phyloP scores from a whole-genome alignment of 2,888 invertebrate genomes.

The Isoperla grammatica region DNA sequence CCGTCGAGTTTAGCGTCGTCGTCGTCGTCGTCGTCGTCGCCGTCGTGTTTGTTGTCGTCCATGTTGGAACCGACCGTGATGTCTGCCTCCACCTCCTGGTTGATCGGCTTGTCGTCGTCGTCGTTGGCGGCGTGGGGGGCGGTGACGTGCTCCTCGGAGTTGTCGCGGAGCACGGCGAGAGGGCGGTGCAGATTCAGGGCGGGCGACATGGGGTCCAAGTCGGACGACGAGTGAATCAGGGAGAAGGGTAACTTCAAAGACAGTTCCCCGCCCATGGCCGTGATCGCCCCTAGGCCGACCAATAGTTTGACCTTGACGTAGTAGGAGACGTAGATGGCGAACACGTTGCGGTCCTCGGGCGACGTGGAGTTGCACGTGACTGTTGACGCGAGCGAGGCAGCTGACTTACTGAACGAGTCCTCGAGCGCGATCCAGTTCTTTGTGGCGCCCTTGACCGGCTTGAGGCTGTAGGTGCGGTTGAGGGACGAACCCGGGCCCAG shows the following conservation, averaged over 20 bases:
- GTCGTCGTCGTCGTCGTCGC: slow-evolving; percentile 19
- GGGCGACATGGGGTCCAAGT: slow-evolving; percentile 35
- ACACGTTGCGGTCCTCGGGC: slow-evolving; percentile 75
- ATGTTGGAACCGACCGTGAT: slow-evolving; percentile 2
- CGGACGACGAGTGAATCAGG: slow-evolving; percentile 65
- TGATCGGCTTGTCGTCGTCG: neutral
- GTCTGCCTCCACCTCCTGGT: slow-evolving; percentile 7
- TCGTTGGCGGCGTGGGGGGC: neutral
- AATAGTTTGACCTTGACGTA: slow-evolving; percentile 81
- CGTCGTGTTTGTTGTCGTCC: neutral
- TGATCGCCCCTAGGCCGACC: slow-evolving; percentile 47
- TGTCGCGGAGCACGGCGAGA: neutral
- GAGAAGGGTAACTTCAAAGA: slow-evolving; percentile 76
- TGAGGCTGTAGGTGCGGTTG: slow-evolving; percentile 58
- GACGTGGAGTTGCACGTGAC: slow-evolving; percentile 47
- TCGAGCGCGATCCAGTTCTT: slow-evolving; percentile 91
- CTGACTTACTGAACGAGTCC: slow-evolving; percentile 66
- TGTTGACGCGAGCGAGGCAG: slow-evolving; percentile 51
- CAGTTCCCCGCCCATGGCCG: slow-evolving; percentile 71
- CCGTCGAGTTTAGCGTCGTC: slow-evolving; percentile 12
- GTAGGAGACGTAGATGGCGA: slow-evolving; percentile 87
- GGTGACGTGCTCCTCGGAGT: neutral
- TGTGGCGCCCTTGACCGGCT: slow-evolving; percentile 70
- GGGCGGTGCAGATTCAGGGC: neutral
- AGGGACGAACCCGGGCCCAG: slow-evolving; percentile 57